Evolutionary conservation across 2,113 vertebrate genomes (phyloP).

Genomic region (Dinomys branickii): DNA sequence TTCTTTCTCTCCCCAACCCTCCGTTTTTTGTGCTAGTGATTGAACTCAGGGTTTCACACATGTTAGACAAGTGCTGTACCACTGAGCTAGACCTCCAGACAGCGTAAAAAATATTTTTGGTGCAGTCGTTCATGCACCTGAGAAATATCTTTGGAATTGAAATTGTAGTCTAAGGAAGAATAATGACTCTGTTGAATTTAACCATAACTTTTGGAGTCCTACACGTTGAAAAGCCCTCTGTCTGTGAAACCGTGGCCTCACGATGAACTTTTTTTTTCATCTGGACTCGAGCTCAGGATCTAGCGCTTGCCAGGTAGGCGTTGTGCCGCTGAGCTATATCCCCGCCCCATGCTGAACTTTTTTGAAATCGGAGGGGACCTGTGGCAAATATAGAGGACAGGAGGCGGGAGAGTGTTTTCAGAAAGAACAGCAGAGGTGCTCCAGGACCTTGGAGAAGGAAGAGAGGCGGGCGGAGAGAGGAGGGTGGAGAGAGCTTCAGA

Average conservation of each 20-base stretch:
- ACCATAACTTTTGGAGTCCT: neutral
- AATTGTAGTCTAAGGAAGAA: neutral
- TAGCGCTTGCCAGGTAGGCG: too few relatives aligned
- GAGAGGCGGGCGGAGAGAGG: neutral
- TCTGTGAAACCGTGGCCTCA: neutral
- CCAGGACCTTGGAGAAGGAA: neutral
- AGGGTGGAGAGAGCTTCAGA: neutral
- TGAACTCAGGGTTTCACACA: neutral
- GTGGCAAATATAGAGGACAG: neutral
- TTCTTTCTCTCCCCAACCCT: neutral
- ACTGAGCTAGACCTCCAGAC: neutral
- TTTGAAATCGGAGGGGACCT: neutral
- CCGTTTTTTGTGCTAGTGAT: neutral
- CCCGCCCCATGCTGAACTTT: neutral
- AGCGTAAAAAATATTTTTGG: constrained; percentile 4
- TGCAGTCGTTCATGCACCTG: neutral
- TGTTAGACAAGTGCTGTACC: neutral
- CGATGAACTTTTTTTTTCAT: neutral
- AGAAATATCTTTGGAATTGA: neutral
- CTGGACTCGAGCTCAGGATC: neutral
- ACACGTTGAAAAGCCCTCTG: neutral
- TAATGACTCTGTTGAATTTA: neutral
- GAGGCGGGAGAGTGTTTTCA: neutral
- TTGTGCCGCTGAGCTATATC: too few relatives aligned
- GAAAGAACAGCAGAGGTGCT: neutral